These are phyloP conservation scores for Corythucha ciliata DNA, from an alignment of 2,888 invertebrate species.

Conservation along the genomic window DNA sequence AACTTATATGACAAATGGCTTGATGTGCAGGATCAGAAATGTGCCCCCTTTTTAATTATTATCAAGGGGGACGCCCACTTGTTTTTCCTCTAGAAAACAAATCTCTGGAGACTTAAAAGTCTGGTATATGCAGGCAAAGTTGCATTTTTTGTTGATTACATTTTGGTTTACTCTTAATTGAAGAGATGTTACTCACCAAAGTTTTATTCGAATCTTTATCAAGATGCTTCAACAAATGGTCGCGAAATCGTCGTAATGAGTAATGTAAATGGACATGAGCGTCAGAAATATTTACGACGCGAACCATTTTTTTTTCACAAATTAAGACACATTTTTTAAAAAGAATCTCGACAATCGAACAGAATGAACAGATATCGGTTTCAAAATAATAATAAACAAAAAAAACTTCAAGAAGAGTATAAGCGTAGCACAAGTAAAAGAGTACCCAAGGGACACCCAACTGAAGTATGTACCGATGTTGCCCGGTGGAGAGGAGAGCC, in stretches of 20 bases:
- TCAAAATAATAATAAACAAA: background rate
- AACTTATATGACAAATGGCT: too few relatives aligned
- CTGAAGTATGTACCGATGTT: too few relatives aligned
- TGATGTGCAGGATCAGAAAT: too few relatives aligned
- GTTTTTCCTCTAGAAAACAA: too few relatives aligned
- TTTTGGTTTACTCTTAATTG: too few relatives aligned
- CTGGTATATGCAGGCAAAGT: too few relatives aligned
- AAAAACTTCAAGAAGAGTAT: background rate
- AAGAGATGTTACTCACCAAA: slow-evolving; percentile 6
- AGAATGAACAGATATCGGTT: background rate
- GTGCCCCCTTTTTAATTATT: too few relatives aligned
- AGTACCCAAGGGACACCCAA: background rate
- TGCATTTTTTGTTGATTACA: too few relatives aligned
- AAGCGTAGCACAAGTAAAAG: background rate
- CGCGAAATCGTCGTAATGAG: slow-evolving; percentile 35
- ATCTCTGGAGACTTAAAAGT: too few relatives aligned
- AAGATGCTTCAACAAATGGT: slow-evolving; percentile 31
- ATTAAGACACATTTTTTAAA: too few relatives aligned
- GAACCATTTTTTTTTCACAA: slow-evolving; percentile 30
- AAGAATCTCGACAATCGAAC: too few relatives aligned
- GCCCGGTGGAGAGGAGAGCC: slow-evolving; percentile 14
- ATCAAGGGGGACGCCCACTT: too few relatives aligned
- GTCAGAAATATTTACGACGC: slow-evolving; percentile 36
- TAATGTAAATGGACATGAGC: slow-evolving; percentile 37
- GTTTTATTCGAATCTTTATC: slow-evolving; percentile 19